phyloP scores from a whole-genome alignment of 92 coral and sea anemone genomes.

The Micromussa lordhowensis region DNA sequence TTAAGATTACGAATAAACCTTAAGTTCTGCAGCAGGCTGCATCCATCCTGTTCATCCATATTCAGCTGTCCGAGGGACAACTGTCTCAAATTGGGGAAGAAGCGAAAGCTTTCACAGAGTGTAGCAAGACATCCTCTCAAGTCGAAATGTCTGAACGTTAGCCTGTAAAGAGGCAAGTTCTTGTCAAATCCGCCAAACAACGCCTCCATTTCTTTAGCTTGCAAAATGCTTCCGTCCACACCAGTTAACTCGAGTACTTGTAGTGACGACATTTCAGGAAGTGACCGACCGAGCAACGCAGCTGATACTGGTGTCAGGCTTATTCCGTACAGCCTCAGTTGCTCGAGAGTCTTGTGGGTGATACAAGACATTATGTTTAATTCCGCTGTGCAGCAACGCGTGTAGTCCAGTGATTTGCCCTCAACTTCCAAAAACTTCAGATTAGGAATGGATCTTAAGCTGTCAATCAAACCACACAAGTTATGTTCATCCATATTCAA shows the following conservation, averaged over 20 bases:
- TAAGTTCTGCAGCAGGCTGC: not conserved
- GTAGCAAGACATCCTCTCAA: not conserved
- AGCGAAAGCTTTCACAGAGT: not conserved
- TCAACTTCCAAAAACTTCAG: not conserved
- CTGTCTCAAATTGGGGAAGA: not conserved
- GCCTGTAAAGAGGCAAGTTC: too few species aligned
- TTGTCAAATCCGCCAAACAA: not conserved
- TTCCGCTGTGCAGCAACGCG: not conserved
- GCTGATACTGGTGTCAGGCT: not conserved
- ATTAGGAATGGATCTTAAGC: not conserved
- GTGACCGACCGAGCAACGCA: too few species aligned
- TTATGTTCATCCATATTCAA: not conserved
- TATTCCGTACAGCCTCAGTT: not conserved
- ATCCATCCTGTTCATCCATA: not conserved
- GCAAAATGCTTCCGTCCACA: not conserved
- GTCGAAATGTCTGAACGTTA: not conserved
- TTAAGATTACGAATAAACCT: not conserved
- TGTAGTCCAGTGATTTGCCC: not conserved
- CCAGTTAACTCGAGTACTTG: not conserved
- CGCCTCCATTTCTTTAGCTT: not conserved
- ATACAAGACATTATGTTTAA: not conserved
- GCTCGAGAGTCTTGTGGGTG: not conserved
- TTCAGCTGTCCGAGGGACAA: rapidly evolving
- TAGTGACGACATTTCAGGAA: not conserved
- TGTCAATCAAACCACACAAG: not conserved